Percentiles rank a stretch among this genome's conserved stretches.
Evolutionary conservation across 2,113 vertebrate species (phyloP).

Genomic region (Benitochromis conjunctus): DNA sequence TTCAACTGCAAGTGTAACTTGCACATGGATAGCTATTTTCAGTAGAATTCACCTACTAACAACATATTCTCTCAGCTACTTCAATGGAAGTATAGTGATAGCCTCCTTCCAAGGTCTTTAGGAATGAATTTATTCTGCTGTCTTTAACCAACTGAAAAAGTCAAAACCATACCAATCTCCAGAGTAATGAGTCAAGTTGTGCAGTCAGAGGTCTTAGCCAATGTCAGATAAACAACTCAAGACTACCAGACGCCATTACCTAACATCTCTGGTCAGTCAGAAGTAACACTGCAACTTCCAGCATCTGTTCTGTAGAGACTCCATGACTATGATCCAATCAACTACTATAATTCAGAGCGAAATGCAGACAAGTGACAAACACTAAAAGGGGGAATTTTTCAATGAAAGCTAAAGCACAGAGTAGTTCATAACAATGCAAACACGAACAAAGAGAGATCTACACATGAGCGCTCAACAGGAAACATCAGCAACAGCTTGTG

Average conservation of each 20-base stretch:
- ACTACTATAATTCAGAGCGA: neutral
- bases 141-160: neutral
- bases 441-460: neutral
- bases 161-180: neutral
- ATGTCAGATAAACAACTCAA: neutral
- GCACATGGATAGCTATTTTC: neutral
- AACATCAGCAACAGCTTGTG: neutral
- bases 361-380: neutral
- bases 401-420: neutral
- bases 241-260: neutral
- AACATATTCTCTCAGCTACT: neutral
- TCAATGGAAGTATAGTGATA: neutral
- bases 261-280: slow-evolving; percentile 2
- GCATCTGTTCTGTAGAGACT: neutral
- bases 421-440: neutral
- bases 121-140: slow-evolving; percentile 1
- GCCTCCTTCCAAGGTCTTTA: neutral
- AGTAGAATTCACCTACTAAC: neutral
- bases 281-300: neutral
- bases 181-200: neutral
- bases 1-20: neutral
- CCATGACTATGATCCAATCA: neutral
- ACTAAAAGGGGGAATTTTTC: neutral
- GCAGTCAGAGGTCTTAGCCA: neutral
- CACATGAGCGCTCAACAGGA: neutral